These are phyloP conservation scores for Cichladusa arquata DNA, from an alignment of 2,113 vertebrate genomes.

Conservation along the genomic window DNA sequence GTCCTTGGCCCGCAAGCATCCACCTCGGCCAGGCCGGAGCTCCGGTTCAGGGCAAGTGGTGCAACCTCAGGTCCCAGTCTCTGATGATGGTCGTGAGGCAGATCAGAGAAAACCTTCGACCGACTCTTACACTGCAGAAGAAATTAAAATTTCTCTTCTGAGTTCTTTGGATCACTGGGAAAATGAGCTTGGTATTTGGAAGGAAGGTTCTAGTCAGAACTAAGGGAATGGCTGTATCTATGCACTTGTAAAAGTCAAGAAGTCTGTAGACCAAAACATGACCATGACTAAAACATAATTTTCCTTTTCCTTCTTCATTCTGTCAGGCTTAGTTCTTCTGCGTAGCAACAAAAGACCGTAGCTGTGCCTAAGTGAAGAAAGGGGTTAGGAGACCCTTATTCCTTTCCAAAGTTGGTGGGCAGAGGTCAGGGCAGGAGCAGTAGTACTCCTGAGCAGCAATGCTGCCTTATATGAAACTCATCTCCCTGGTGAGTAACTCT, in stretches of 20 bases:
- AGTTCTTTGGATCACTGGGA: background rate
- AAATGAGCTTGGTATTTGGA: background rate
- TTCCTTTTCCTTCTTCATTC: background rate
- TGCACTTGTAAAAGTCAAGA: background rate
- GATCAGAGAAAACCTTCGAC: too few relatives aligned
- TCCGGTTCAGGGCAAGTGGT: too few relatives aligned
- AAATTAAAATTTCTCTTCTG: background rate
- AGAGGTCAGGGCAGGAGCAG: background rate
- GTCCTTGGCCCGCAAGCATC: too few relatives aligned
- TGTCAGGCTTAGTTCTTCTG: background rate
- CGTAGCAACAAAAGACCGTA: background rate
- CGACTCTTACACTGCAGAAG: background rate
- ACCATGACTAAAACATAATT: background rate
- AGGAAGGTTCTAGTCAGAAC: background rate
- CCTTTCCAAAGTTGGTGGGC: accelerated
- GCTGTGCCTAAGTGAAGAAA: background rate
- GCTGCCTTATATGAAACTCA: background rate
- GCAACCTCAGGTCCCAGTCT: too few relatives aligned
- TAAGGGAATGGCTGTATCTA: background rate
- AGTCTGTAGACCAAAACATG: background rate
- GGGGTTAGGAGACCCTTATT: background rate
- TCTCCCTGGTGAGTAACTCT: background rate
- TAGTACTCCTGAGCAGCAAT: background rate
- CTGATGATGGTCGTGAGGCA: too few relatives aligned
- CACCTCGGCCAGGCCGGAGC: too few relatives aligned